Percentiles rank a stretch among this genome's conserved stretches.
These are phyloP conservation scores for Carassius auratus DNA, from an alignment of 2,113 vertebrate genomes.

Conservation along the genomic window DNA sequence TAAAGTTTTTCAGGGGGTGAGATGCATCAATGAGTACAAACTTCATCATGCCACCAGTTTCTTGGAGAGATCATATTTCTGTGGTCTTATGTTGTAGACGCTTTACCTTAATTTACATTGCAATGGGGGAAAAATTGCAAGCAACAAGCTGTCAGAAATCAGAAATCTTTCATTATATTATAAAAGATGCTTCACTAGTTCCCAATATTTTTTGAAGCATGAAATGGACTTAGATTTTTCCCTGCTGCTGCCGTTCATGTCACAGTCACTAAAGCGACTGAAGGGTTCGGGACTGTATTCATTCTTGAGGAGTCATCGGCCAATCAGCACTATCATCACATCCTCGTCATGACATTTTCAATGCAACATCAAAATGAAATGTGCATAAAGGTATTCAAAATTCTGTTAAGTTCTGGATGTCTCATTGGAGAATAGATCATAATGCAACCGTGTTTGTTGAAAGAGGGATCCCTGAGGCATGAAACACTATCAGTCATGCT, in stretches of 20 bases:
- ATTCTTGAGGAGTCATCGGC: not conserved
- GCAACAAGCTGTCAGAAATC: slow-evolving; percentile 12
- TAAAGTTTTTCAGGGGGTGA: too few relatives aligned
- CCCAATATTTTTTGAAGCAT: slow-evolving; percentile 12
- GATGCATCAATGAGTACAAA: too few relatives aligned
- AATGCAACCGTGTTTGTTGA: not conserved
- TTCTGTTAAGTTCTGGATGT: not conserved
- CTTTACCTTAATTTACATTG: not conserved
- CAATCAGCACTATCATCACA: not conserved
- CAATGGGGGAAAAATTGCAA: not conserved
- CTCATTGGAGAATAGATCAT: slow-evolving; percentile 7
- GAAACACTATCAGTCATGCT: slow-evolving; percentile 33
- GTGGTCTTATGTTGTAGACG: not conserved
- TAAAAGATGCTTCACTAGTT: not conserved
- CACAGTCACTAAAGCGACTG: not conserved
- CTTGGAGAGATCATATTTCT: not conserved
- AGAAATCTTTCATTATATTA: not conserved
- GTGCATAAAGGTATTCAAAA: not conserved
- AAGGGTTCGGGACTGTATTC: not conserved
- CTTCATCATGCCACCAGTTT: not conserved
- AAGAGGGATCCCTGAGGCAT: slow-evolving; percentile 26
- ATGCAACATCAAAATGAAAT: not conserved
- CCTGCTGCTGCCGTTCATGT: not conserved
- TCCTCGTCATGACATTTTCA: not conserved
- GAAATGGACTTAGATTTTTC: slow-evolving; percentile 15